A percentile compares a stretch with the other conserved stretches of the same genome.
phyloP scores from a whole-genome alignment of 1,140 invertebrate species.

The Drosophila kikkawai region DNA sequence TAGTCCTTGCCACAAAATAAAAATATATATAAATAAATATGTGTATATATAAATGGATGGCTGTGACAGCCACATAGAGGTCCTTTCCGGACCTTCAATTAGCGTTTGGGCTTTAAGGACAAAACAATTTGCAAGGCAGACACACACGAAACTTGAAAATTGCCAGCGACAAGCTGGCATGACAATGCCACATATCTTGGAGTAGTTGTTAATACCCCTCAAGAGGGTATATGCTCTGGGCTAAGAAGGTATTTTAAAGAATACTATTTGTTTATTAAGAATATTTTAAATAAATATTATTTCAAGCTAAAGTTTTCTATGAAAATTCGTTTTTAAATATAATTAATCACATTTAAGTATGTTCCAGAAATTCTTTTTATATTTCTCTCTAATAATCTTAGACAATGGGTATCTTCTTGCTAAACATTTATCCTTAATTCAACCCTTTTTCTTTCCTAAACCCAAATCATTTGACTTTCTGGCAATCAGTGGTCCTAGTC shows the following conservation, averaged over 20 bases:
- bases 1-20: not conserved
- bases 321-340: not conserved
- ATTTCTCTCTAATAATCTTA: not conserved
- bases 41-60: not conserved
- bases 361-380: not conserved
- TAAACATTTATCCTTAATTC: not conserved
- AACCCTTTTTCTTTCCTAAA: no score
- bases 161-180: constrained; percentile 53
- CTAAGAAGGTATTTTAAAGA: no score
- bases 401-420: constrained; percentile 20
- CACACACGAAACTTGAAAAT: constrained; percentile 53
- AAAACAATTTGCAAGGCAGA: constrained; percentile 59
- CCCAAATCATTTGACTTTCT: constrained; percentile 12
- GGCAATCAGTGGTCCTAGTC: constrained; percentile 6
- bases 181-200: constrained; percentile 41
- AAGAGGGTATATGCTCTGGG: not conserved
- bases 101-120: constrained; percentile 66
- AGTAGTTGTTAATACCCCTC: constrained; percentile 18
- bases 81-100: constrained; percentile 68
- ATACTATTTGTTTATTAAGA: not conserved
- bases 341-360: not conserved
- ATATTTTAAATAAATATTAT: not conserved
- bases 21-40: not conserved
- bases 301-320: not conserved
- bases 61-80: constrained; percentile 5